Percentiles rank a stretch among this genome's conserved stretches.
These are phyloP conservation scores for Crypturellus undulatus DNA, from an alignment of 2,113 vertebrate species.

Conservation along the genomic window DNA sequence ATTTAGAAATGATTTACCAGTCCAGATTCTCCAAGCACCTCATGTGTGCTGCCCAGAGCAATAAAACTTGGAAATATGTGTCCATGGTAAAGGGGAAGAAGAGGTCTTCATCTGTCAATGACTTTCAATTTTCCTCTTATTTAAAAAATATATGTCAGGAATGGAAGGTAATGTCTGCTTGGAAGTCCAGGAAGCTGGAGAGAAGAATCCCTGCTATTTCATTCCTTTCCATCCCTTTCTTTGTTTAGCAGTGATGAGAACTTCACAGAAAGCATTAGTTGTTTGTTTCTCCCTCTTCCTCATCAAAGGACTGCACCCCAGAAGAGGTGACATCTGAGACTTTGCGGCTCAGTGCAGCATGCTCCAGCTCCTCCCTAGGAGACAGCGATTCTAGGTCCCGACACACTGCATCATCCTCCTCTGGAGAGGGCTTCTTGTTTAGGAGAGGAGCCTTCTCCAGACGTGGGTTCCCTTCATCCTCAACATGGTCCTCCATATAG, in stretches of 20 bases:
- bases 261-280: constrained; percentile 77
- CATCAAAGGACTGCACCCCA: constrained; percentile 90
- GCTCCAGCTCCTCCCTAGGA: constrained; percentile 89
- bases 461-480: constrained; percentile 84
- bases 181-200: constrained; percentile 43
- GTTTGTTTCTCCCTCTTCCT: constrained; percentile 88
- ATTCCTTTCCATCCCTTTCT: constrained; percentile 47
- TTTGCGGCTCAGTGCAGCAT: constrained; percentile 89
- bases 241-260: constrained; percentile 37
- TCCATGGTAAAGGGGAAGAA: neutral
- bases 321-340: constrained; percentile 90
- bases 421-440: constrained; percentile 82
- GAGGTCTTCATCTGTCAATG: constrained; percentile 9
- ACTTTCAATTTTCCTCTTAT: constrained; percentile 29
- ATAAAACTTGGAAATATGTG: constrained; percentile 19
- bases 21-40: constrained; percentile 66
- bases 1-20: constrained; percentile 54
- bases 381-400: constrained; percentile 91
- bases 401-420: constrained; percentile 90
- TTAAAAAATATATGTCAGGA: constrained; percentile 65
- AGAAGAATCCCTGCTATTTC: constrained; percentile 54
- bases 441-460: constrained; percentile 88
- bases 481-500: constrained; percentile 81
- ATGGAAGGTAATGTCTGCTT: constrained; percentile 43
- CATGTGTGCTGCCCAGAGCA: constrained; percentile 51